Evolutionary conservation across 2,797 vertebrate species (phyloP).

Genomic region (Onychomys arenicola): DNA sequence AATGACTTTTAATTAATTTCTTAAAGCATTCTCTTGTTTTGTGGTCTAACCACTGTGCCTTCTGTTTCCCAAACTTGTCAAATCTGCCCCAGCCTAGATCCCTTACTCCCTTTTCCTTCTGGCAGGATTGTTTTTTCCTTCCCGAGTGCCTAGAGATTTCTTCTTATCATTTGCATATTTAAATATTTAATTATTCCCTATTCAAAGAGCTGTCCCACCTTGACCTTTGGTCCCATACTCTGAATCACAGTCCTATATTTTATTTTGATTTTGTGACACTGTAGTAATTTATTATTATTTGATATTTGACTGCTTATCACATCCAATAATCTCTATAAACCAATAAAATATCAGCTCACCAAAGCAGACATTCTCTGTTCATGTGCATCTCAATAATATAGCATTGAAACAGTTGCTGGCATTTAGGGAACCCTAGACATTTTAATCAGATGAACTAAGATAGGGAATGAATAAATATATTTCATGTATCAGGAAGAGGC

Average conservation of each 20-base stretch:
- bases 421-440: background rate
- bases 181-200: background rate
- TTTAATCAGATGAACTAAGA: background rate
- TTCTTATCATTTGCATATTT: background rate
- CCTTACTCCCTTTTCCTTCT: background rate
- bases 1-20: slow-evolving; percentile 9
- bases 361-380: background rate
- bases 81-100: background rate
- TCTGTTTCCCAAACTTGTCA: background rate
- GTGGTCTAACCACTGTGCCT: background rate
- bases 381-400: background rate
- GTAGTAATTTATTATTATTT: background rate
- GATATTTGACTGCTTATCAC: background rate
- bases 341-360: background rate
- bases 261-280: background rate
- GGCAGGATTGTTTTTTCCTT: background rate
- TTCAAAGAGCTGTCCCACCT: background rate
- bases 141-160: background rate
- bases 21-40: background rate
- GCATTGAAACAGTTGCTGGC: background rate
- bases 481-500: background rate
- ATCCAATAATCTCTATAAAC: background rate
- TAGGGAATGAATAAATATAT: background rate
- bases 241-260: background rate
- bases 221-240: background rate